Evolutionary conservation across 1,140 invertebrate genomes (phyloP).

Genomic region (Drosophila triauraria): DNA sequence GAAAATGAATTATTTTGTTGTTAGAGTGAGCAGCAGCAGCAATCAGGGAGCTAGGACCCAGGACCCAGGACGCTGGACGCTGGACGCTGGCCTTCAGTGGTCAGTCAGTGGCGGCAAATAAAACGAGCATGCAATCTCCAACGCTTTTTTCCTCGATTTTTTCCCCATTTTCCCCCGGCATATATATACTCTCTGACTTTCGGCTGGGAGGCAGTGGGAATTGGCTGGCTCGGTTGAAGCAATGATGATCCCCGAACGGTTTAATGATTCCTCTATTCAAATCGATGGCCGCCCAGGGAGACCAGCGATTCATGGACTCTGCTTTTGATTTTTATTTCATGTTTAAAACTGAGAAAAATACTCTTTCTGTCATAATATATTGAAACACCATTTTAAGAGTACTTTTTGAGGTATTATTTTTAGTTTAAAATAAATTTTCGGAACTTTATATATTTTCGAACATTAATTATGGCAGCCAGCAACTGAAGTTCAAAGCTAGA

Average conservation of each 20-base stretch:
- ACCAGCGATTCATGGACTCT: not conserved
- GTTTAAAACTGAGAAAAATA: not conserved
- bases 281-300: not conserved
- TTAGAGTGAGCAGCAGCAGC: constrained; percentile 47
- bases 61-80: not conserved
- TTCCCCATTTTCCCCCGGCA: constrained; percentile 3
- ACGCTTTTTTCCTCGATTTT: constrained; percentile 18
- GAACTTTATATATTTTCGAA: too few species aligned
- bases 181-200: not conserved
- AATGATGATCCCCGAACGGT: constrained; percentile 23
- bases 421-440: too few species aligned
- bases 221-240: constrained; percentile 11
- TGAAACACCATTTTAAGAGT: too few species aligned
- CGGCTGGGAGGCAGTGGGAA: not conserved
- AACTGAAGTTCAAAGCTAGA: not conserved
- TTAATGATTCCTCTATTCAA: constrained; percentile 25
- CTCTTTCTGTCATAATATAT: not conserved
- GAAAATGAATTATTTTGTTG: constrained; percentile 84
- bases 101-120: constrained; percentile 29
- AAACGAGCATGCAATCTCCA: constrained; percentile 28
- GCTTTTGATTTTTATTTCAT: not conserved
- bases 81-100: constrained; percentile 15
- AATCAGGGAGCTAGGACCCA: constrained; percentile 5
- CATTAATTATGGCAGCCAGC: not conserved
- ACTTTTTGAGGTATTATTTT: too few species aligned